Evolutionary conservation across 1,140 invertebrate species (phyloP), one percentile per base, ranked within the genome.

Genomic region (Trichonephila inaurata): DNA sequence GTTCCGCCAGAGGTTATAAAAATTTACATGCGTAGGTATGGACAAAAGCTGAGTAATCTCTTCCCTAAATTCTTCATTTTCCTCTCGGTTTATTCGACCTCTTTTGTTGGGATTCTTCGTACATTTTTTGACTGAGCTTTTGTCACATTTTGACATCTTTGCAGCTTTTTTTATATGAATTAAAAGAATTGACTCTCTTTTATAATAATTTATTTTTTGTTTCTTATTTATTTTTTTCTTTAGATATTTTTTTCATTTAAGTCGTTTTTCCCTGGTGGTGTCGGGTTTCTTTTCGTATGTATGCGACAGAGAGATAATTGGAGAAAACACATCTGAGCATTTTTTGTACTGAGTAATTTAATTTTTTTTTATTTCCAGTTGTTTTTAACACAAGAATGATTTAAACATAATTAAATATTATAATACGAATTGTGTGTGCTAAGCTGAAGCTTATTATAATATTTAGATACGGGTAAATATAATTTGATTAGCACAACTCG

Each of bases 1-100:
- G 5, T 8, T 51, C 0, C n/a, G 66, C 66, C n/a, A 6, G 66
- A 69, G n/a, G 66, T 69, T 69, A 69, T 69, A 21, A 69, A 40
- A 69, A 69, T 69, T 69, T 69, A 69, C 66, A 69, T 69, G n/a
- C n/a, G 66, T 69, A 69, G 66, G 66, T 69, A 21, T 69, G n/a
- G 18, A 64, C 62, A 64, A 64, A 64, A 64, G 62, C 62, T 16
- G 21, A 64, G 62, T 64, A 19, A 19, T 64, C 21, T 64, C 16
- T 1, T 64, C 6, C 21, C 21, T 19, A 19, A 64, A 19, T 64
- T 21, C 16, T 19, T 64, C 12, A 8, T 69, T 69, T 24, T 24
- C 21, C n/a, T 5, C 66, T 21, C 10, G 7, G 66, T 69, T 69
- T 69, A 69, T 24, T 69, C n/a, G 66, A 69, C n/a, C 66, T 69